Evolutionary conservation across 1,140 invertebrate species (phyloP).

Genomic region (Drosophila novamexicana): DNA sequence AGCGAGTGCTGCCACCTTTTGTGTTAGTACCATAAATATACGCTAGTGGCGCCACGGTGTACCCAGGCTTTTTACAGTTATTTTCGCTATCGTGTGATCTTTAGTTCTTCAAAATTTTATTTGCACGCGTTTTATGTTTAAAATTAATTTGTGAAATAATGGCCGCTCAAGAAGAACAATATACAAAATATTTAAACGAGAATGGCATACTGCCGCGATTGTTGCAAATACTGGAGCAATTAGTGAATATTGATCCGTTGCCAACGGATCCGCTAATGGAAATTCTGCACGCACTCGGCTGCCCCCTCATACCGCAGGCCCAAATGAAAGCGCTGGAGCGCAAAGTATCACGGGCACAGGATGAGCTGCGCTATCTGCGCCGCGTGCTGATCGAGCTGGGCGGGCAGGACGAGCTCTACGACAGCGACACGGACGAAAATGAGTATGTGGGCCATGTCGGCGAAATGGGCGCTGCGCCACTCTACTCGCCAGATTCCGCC

Average conservation of each 20-base stretch:
- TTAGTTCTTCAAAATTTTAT: conserved; percentile 2
- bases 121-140: conserved; percentile 2
- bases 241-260: conserved; percentile 42
- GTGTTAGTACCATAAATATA: not conserved
- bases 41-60: conserved; percentile 7
- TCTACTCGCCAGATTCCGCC: not conserved
- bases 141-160: conserved; percentile 16
- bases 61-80: conserved; percentile 30
- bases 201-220: conserved; percentile 47
- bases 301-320: conserved; percentile 63
- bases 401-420: conserved; percentile 49
- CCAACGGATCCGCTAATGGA: conserved; percentile 56
- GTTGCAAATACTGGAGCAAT: conserved; percentile 50
- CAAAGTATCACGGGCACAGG: conserved; percentile 59
- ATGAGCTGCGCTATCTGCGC: conserved; percentile 62
- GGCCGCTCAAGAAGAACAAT: conserved; percentile 47
- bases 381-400: conserved; percentile 54
- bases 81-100: conserved; percentile 19
- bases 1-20: conserved; percentile 8
- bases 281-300: conserved; percentile 49
- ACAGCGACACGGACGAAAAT: conserved; percentile 56
- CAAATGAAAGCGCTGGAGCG: conserved; percentile 68
- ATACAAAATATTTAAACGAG: conserved; percentile 44
- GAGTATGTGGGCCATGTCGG: conserved; percentile 55
- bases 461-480: not conserved